Base-by-base conservation (phyloP, 1,140 invertebrate genomes). In the Solen grandis region DNA sequence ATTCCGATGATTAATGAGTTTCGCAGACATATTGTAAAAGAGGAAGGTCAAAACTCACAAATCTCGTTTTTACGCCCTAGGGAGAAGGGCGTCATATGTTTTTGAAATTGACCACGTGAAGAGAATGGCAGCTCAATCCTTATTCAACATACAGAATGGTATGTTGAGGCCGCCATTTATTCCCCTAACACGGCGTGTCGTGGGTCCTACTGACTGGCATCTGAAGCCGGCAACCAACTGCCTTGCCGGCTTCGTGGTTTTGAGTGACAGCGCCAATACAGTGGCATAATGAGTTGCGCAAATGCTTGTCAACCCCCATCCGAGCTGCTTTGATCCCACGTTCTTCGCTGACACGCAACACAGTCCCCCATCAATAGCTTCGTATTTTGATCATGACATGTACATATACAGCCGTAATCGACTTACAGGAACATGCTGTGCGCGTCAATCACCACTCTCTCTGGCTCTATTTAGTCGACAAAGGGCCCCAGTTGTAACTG, bases 271-370 rank as follows among this genome's bases (percentile, higher is more conserved):
- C 19, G 19, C 3, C 31, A 14, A 57, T 8, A 22, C 59, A 60
- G 31, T 25, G 1, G 27, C 36, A 46, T 60, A 55, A 68, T 68
- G 54, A 59, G 62, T 69, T 69, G 35, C 63, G 63, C 75, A 68
- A 68, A 69, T 38, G 63, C 50, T n/a, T 69, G 75, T 78, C 75
- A 78, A 69, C 50, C 33, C 33, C 75, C 63, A 16, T 19, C 41
- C 2, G 63, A 35, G 2, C 19, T 10, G n/a, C 75, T 78, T 78
- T 78, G 62, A 78, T 78, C 65, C 41, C 19, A 22, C 13, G 16
- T 52, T 22, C 16, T n/a, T 41, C 22, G 10, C 36, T 69, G 75
- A 69, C 75, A 78, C 52, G 13, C 25, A 27, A 35, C 63, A 38
- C 63, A 66, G 10, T 38, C 35, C 63, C 33, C 63, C 19, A n/a